Conservation (phyloP, 2,888 invertebrate species). For the Allacma fusca region DNA sequence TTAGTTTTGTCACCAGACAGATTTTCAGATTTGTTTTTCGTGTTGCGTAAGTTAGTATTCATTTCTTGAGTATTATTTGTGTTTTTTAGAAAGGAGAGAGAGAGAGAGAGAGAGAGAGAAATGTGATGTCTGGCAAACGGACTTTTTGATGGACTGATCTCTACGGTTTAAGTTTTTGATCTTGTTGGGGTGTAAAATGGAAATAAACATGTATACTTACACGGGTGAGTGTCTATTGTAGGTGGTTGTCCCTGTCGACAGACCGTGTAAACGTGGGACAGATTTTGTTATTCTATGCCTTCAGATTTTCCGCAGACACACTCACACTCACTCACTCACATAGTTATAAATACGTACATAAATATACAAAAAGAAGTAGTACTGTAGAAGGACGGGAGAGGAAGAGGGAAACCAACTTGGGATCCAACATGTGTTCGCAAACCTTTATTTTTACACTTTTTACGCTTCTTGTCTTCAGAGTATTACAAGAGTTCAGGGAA, state of each 20-base stretch:
- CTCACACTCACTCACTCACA: not conserved
- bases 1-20: too few relatives aligned
- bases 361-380: not conserved
- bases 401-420: not conserved
- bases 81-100: too few relatives aligned
- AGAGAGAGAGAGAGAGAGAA: not conserved
- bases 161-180: not conserved
- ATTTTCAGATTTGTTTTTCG: too few relatives aligned
- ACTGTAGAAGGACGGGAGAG: not conserved
- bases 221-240: not conserved
- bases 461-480: not conserved
- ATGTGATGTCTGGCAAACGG: not conserved
- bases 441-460: slow-evolving; percentile 16
- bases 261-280: slow-evolving; percentile 7
- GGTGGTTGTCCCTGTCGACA: slow-evolving; percentile 3
- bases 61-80: too few relatives aligned
- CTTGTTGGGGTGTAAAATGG: not conserved
- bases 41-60: too few relatives aligned
- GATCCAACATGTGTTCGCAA: slow-evolving; percentile 3
- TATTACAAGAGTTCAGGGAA: not conserved
- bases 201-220: not conserved
- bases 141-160: not conserved
- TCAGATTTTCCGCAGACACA: not conserved
- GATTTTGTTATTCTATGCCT: slow-evolving; percentile 12
- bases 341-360: not conserved